Percentiles rank a stretch among this genome's conserved stretches.
phyloP scores from a whole-genome alignment of 2,888 invertebrate species.

The Brachyopa scutellaris region DNA sequence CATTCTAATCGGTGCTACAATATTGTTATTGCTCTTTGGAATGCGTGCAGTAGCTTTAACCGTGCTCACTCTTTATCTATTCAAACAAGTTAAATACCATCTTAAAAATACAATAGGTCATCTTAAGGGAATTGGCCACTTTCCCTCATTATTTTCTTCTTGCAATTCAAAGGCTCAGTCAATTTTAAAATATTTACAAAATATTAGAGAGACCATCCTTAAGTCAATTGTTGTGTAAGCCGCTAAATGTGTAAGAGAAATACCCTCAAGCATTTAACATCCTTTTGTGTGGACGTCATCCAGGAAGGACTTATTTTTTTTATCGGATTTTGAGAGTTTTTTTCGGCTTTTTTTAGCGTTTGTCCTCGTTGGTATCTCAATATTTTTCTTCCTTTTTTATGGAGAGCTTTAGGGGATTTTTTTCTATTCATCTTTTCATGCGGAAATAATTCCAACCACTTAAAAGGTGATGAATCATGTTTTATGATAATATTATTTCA shows the following conservation, averaged over 20 bases:
- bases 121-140: not conserved
- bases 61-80: not conserved
- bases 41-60: no score
- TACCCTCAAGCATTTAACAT: slow-evolving; percentile 71
- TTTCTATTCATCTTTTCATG: slow-evolving; percentile 68
- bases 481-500: slow-evolving; percentile 73
- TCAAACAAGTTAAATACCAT: slow-evolving; percentile 1
- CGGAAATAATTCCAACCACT: slow-evolving; percentile 72
- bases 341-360: slow-evolving; percentile 35
- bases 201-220: slow-evolving; percentile 70
- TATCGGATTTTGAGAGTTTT: slow-evolving; percentile 67
- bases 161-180: slow-evolving; percentile 55
- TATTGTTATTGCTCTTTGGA: slow-evolving; percentile 17
- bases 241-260: slow-evolving; percentile 71
- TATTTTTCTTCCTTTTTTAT: slow-evolving; percentile 41
- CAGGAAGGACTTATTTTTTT: slow-evolving; percentile 72
- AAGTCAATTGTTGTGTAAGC: slow-evolving; percentile 72
- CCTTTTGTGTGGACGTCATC: slow-evolving; percentile 70
- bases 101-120: slow-evolving; percentile 18
- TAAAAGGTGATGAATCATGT: slow-evolving; percentile 73
- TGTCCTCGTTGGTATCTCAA: slow-evolving; percentile 68
- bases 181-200: slow-evolving; percentile 71
- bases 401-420: slow-evolving; percentile 52
- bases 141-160: slow-evolving; percentile 52
- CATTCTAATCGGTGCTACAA: slow-evolving; percentile 10